Base-by-base conservation (phyloP, 2,888 invertebrate species). In the Encarsia formosa region DNA sequence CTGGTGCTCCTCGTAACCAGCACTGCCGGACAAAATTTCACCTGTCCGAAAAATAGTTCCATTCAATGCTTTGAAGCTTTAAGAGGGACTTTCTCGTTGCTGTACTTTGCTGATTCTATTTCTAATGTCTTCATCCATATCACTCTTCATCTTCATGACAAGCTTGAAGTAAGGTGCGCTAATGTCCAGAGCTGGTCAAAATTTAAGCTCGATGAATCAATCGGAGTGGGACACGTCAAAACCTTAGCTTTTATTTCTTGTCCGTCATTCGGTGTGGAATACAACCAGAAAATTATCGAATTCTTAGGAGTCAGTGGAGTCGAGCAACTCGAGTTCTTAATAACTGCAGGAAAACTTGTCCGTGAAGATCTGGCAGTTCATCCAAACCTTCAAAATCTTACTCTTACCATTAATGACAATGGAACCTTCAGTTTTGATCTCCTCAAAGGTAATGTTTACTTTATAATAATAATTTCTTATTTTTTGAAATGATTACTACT, bases 381-480 rank as follows among this genome's bases (percentile, higher is more conserved):
- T 35, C 52, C 57, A 1, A 23, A 45, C 1, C 23, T 55, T 6
- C 43, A 34, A 34, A 52, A 15, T 1, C 37, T 57, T 2, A 13
- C 43, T 1, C 45, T 57, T 1, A 35, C 49, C 20, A 49, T 52
- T 34, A 57, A 79, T 78, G 2, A 77, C 78, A 45, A 68, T 88
- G 44, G 73, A 0, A 77, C 79, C 56, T 73, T 87, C 32, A 81
- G 82, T 0, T 78, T 78, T 37, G 81, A 86, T 66, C 64, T 86
- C 15, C 81, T 89, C 2, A 15, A 37, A 52, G 57, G 68, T 57
- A 18, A 24, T 44, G n/a, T n/a, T n/a, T n/a, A n/a, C n/a, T n/a
- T n/a, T n/a, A n/a, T n/a, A n/a, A n/a, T n/a, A n/a, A n/a, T n/a
- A n/a, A n/a, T n/a, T n/a, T n/a, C n/a, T n/a, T n/a, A n/a, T n/a